Base-by-base conservation (phyloP, 2,113 vertebrate genomes). In the Hystrix brachyura region DNA sequence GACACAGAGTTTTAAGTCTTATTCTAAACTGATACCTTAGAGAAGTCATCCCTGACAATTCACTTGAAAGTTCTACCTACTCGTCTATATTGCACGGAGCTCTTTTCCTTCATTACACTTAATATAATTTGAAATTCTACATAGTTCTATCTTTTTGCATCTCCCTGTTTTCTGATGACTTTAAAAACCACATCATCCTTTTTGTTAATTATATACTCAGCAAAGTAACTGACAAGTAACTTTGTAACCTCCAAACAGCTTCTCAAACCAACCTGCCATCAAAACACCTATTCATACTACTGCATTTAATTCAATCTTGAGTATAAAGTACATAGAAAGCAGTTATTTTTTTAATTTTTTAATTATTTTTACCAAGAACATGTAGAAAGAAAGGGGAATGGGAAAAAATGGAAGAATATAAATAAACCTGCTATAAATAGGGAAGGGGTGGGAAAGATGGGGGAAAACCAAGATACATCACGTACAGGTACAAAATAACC, bases 241-340 rank as follows among this genome's bases (percentile, higher is more conserved):
- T 55, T 10, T 51, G 10, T 57, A 67, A 81, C 53, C 81, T 95
- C 86, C 51, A 29, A 74, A 90, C 15, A 90, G 86, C 43, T 60
- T 90, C n/a, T 93, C 51, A 92, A 95, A 90, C 65, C 81, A 92
- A 69, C 4, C 59, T 82, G 67, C 59, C 81, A 62, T 12, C 9
- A 51, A 51, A 81, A 93, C 32, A 43, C 85, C 62, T 59, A 74
- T 9, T 74, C 51, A 59, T 9, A 55, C 15, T 43, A 86, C n/a
- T 46, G 19, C 32, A 17, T 38, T 92, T 81, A 55, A 74, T 60
- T 69, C 32, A 27, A 32, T 1, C 2, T 85, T 60, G 80, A 51
- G 34, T 38, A 59, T 21, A 85, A 65, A n/a, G 62, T 48, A 69
- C 29, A 53, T 17, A 80, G n/a, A 57, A 92, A 71, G 64, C 5